These are phyloP conservation scores for Panorpa germanica DNA, from an alignment of 2,888 invertebrate species.

Conservation along the genomic window DNA sequence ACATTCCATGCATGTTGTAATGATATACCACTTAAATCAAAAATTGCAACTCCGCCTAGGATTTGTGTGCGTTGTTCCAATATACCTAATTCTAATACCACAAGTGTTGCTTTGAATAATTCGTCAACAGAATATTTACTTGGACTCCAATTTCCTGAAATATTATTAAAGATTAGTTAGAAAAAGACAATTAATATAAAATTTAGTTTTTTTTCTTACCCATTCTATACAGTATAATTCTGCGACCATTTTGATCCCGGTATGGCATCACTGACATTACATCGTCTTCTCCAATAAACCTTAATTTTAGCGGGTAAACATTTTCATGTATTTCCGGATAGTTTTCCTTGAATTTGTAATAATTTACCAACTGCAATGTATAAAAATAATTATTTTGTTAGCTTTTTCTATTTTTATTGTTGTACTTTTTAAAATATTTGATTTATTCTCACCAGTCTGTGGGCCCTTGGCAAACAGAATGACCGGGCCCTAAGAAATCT, in stretches of 20 bases:
- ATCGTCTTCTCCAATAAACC: conserved; percentile 42
- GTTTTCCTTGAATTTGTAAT: conserved; percentile 53
- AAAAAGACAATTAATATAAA: conserved; percentile 9
- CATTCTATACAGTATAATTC: conserved; percentile 52
- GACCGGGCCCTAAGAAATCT: conserved; percentile 55
- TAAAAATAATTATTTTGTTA: conserved; percentile 2
- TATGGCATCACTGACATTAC: conserved; percentile 58
- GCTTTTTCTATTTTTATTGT: neutral
- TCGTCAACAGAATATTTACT: conserved; percentile 42
- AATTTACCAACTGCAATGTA: conserved; percentile 45
- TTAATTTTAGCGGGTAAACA: conserved; percentile 42
- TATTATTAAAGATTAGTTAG: too few species aligned
- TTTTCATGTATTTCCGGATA: conserved; percentile 48
- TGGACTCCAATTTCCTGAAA: conserved; percentile 54
- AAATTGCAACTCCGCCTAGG: conserved; percentile 55
- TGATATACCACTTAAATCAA: conserved; percentile 51
- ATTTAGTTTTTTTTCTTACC: conserved; percentile 24
- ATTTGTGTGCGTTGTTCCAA: conserved; percentile 58
- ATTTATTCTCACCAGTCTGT: conserved; percentile 42
- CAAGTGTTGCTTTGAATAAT: conserved; percentile 48
- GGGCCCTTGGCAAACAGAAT: conserved; percentile 51
- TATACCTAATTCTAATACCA: conserved; percentile 52
- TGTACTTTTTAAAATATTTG: neutral
- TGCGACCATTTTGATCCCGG: conserved; percentile 50
- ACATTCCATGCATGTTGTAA: conserved; percentile 54